Evolutionary conservation across 2,113 vertebrate genomes (phyloP).

Genomic region (Crotalus helleri): DNA sequence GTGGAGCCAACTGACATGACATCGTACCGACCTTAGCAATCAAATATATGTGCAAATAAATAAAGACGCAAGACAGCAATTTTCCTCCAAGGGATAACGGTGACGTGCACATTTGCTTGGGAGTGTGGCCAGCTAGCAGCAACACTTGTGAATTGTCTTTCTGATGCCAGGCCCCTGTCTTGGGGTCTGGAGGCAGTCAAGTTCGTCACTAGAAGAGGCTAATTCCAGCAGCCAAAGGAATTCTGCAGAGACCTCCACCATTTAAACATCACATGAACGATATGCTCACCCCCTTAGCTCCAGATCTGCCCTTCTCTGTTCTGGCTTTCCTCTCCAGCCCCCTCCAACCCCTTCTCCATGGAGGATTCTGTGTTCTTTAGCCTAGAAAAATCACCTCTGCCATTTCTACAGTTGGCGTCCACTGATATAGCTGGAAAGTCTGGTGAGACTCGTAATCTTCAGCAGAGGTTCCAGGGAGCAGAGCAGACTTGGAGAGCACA

Average conservation of each 20-base stretch:
- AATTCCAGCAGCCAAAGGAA: constrained; percentile 10
- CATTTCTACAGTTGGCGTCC: neutral
- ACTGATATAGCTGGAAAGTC: neutral
- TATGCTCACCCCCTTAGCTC: neutral
- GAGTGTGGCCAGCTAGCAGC: neutral
- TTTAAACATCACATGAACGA: neutral
- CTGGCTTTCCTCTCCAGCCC: neutral
- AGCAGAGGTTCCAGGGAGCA: neutral
- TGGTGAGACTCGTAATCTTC: neutral
- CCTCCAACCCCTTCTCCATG: neutral
- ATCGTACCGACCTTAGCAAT: constrained; percentile 12
- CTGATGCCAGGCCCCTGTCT: neutral
- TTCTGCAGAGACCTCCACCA: neutral
- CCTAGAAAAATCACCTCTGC: neutral
- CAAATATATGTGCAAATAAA: neutral
- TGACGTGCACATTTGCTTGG: constrained; percentile 1
- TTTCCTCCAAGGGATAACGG: neutral
- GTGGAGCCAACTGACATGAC: neutral
- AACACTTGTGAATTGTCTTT: neutral
- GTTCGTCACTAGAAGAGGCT: neutral
- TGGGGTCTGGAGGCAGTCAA: neutral
- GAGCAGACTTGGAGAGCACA: neutral
- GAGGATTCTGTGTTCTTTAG: neutral
- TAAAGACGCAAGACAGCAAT: neutral
- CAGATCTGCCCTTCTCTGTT: neutral